Percentiles rank a stretch among this genome's conserved stretches.
These are phyloP conservation scores for Melanargia galathea DNA, from an alignment of 2,888 invertebrate species.

Conservation along the genomic window DNA sequence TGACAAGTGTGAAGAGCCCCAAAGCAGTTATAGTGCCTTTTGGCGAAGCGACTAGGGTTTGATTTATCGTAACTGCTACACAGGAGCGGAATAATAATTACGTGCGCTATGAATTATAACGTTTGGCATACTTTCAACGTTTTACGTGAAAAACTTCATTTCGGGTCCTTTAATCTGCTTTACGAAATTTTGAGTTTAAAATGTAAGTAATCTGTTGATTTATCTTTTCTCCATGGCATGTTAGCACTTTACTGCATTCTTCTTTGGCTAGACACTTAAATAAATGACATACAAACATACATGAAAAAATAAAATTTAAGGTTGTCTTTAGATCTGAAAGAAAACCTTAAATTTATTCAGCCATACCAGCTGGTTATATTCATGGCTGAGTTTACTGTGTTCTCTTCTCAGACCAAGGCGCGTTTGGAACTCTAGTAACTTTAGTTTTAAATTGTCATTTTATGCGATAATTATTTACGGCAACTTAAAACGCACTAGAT, in stretches of 20 bases:
- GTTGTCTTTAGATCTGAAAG: no score
- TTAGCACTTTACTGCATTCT: background rate
- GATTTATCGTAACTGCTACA: constrained; percentile 27
- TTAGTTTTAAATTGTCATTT: no score
- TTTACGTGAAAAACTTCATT: constrained; percentile 16
- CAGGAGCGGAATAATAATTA: constrained; percentile 28
- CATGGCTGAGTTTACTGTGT: no score
- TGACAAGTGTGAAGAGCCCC: constrained; percentile 18
- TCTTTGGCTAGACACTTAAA: no score
- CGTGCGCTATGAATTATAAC: constrained; percentile 23
- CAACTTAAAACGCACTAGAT: no score
- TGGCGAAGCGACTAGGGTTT: constrained; percentile 27
- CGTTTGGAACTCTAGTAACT: no score
- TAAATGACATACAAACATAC: no score
- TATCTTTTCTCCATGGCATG: background rate
- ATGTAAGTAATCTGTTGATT: background rate
- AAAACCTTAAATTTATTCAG: no score
- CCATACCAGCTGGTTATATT: no score
- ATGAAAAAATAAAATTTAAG: no score
- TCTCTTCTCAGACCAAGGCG: no score
- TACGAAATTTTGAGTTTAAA: constrained; percentile 7
- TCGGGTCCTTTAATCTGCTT: constrained; percentile 17
- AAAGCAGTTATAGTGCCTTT: constrained; percentile 28
- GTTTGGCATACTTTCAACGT: constrained; percentile 24
- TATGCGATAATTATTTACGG: no score